Percentiles rank a stretch among this genome's conserved stretches.
Evolutionary conservation across 2,113 vertebrate species (phyloP).

Genomic region (Cryptomyrus ogoouensis): DNA sequence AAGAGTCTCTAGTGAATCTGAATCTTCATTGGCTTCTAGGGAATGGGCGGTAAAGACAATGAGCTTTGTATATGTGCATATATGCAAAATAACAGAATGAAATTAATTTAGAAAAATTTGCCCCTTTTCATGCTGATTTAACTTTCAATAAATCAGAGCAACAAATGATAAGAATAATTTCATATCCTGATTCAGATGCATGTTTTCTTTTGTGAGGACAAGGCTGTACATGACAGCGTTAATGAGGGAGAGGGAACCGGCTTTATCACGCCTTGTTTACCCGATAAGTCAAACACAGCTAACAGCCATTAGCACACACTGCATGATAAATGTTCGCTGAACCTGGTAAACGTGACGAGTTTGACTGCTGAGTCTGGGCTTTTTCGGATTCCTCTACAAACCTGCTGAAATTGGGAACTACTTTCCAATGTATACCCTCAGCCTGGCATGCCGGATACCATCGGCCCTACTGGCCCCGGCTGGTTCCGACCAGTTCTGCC

Average conservation of each 20-base stretch:
- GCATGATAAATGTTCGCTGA: background rate
- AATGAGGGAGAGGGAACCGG: background rate
- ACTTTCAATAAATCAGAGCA: constrained; percentile 10
- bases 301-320: background rate
- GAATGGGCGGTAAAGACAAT: background rate
- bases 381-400: background rate
- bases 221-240: background rate
- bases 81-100: background rate
- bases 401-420: background rate
- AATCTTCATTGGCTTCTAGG: background rate
- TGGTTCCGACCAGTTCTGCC: background rate
- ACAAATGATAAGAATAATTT: constrained; percentile 5
- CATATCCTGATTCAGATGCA: background rate
- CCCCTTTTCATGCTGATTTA: constrained; percentile 1
- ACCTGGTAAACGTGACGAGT: background rate
- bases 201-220: background rate
- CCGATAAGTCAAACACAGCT: background rate
- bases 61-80: background rate
- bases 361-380: background rate
- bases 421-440: background rate
- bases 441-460: background rate
- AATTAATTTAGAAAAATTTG: background rate
- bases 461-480: too few species aligned
- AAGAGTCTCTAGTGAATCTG: background rate
- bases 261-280: background rate